phyloP scores from a whole-genome alignment of 2,888 invertebrate genomes.

The Eulithis testata region DNA sequence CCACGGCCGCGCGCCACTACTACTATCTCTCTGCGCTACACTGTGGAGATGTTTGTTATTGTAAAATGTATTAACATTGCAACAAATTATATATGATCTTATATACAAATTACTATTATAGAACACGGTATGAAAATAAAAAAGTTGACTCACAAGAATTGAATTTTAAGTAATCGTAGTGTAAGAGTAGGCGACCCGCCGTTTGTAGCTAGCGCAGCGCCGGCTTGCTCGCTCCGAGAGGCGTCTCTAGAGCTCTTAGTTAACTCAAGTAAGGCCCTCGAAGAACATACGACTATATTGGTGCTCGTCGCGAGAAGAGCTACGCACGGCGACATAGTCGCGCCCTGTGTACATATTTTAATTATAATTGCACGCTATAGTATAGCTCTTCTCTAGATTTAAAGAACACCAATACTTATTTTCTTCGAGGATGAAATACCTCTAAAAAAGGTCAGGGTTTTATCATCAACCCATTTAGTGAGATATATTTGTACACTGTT shows the following conservation, averaged over 20 bases:
- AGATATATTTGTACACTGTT: slow-evolving; percentile 51
- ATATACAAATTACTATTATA: slow-evolving; percentile 84
- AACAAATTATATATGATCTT: slow-evolving; percentile 84
- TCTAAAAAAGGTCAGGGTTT: slow-evolving; percentile 29
- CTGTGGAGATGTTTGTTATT: slow-evolving; percentile 82
- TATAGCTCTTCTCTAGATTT: slow-evolving; percentile 33
- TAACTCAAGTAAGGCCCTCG: slow-evolving; percentile 29
- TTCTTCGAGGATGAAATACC: slow-evolving; percentile 37
- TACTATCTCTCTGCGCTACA: slow-evolving; percentile 70
- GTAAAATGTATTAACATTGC: slow-evolving; percentile 84
- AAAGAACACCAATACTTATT: slow-evolving; percentile 36
- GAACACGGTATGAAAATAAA: slow-evolving; percentile 84
- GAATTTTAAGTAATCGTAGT: slow-evolving; percentile 77
- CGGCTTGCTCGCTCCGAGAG: slow-evolving; percentile 44
- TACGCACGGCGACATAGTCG: slow-evolving; percentile 36
- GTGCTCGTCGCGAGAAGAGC: slow-evolving; percentile 34
- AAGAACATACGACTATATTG: slow-evolving; percentile 38
- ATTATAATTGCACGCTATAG: slow-evolving; percentile 36
- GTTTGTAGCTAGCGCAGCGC: slow-evolving; percentile 49
- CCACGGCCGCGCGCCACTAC: slow-evolving; percentile 47
- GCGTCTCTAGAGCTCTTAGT: slow-evolving; percentile 22
- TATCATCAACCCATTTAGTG: slow-evolving; percentile 34
- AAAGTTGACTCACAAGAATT: slow-evolving; percentile 82
- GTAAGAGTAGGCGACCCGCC: slow-evolving; percentile 67
- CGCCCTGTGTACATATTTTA: slow-evolving; percentile 36